Evolutionary conservation across 2,888 invertebrate species (phyloP), one percentile per base, ranked within the genome.

Genomic region (Zootermopsis nevadensis): DNA sequence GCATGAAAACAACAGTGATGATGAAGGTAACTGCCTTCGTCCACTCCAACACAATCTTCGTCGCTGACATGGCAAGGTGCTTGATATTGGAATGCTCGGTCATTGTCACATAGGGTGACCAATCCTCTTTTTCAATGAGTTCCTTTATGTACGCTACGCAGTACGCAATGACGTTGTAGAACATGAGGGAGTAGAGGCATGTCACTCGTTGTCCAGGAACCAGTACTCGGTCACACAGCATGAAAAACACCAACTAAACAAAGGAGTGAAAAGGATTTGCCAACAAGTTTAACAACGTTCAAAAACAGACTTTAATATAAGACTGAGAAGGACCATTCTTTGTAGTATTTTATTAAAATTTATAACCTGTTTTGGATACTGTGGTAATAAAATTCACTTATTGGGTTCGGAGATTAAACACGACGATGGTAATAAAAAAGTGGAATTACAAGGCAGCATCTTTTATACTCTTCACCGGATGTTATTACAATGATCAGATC

Each of bases 141-240:
- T 95, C 95, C 85, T 94, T 93, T 33, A 95, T 93, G 89, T 95
- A 95, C 86, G 93, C 92, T 22, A 95, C 93, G 87, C 95, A 94
- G 89, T 95, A 95, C 0, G 95, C 94, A 85, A 95, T 91, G 12
- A 95, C 95, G 89, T 95, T 95, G 91, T 95, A 95, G 90, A 95
- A 95, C 94, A 95, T 94, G 30, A 95, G 90, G 0, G 95, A 94
- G 89, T 95, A 95, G 35, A 95, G 91, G 72, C 93, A 93, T 0
- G 95, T 95, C 67, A 94, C 91, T 86, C 91, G 89, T 85, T 90
- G 88, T 87, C 90, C 88, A 2, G 91, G 91, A 55, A 93, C 90
- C 48, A 95, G 89, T 48, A 94, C 91, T 35, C 93, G 91, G 87
- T 95, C 95, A 87, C 94, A 94, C 82, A 95, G 91, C 86, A 94